These are phyloP conservation scores for Campylorhamphus procurvoides DNA, from an alignment of 2,113 vertebrate genomes.

Conservation along the genomic window DNA sequence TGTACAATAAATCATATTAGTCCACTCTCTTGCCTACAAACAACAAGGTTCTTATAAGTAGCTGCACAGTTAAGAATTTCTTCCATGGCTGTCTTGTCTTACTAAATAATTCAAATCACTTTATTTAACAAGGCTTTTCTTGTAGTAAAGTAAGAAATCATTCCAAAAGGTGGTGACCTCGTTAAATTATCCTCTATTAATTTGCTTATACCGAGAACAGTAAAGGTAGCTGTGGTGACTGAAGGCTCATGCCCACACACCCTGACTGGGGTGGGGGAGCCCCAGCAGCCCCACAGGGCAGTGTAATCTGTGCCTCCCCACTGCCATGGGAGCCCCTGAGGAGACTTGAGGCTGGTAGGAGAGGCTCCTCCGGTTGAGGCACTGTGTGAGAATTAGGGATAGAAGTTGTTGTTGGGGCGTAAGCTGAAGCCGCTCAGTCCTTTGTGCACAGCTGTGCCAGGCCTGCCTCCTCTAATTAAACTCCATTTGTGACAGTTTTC, in stretches of 20 bases:
- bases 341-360: fast-evolving
- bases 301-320: fast-evolving
- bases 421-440: background rate
- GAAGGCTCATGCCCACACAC: fast-evolving
- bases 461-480: background rate
- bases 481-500: background rate
- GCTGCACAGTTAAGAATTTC: no score
- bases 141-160: no score
- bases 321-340: fast-evolving
- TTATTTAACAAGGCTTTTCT: no score
- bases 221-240: background rate
- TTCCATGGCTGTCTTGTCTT: no score
- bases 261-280: fast-evolving
- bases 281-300: background rate
- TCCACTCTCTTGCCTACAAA: no score
- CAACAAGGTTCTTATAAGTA: no score
- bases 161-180: no score
- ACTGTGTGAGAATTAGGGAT: background rate
- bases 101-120: no score
- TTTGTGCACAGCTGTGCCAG: no score
- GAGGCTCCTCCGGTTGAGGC: fast-evolving
- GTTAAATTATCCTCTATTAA: background rate
- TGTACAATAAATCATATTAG: no score
- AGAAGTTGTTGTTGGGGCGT: background rate
- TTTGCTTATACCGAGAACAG: background rate